Conservation (phyloP, 2,888 invertebrate genomes). For the Mythimna loreyi region DNA sequence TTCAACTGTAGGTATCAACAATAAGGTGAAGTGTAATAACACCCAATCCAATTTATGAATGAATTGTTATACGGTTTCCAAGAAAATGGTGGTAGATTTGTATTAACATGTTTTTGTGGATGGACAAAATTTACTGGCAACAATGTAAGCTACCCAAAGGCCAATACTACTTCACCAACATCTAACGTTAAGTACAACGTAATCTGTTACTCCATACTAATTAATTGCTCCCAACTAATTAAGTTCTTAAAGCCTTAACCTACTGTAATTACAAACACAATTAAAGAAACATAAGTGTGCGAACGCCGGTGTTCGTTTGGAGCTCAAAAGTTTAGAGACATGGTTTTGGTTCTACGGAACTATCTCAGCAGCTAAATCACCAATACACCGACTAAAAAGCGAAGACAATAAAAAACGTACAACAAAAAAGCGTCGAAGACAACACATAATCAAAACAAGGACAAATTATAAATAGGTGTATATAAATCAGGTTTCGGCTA, state of each 20-base stretch:
- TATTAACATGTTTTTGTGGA: background rate
- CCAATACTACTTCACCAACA: too few species aligned
- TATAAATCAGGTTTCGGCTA: conserved; percentile 70
- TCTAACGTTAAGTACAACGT: too few species aligned
- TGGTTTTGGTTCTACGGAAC: background rate
- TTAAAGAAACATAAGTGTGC: too few species aligned
- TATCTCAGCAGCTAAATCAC: background rate
- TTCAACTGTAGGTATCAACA: background rate
- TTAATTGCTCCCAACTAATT: too few species aligned
- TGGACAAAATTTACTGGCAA: background rate
- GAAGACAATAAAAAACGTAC: background rate
- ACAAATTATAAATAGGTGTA: conserved; percentile 59
- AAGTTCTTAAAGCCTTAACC: too few species aligned
- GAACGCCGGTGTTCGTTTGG: too few species aligned
- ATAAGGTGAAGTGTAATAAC: background rate
- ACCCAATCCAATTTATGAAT: background rate
- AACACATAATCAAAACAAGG: conserved; percentile 51
- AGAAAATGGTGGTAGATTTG: background rate
- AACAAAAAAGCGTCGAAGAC: conserved; percentile 14
- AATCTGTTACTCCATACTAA: background rate
- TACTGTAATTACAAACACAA: too few species aligned
- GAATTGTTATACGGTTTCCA: background rate
- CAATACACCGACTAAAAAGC: background rate
- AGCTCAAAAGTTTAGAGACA: too few species aligned
- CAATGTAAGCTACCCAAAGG: background rate